phyloP scores from a whole-genome alignment of 2,797 vertebrate species.

The Heteromormyrus szaboi region DNA sequence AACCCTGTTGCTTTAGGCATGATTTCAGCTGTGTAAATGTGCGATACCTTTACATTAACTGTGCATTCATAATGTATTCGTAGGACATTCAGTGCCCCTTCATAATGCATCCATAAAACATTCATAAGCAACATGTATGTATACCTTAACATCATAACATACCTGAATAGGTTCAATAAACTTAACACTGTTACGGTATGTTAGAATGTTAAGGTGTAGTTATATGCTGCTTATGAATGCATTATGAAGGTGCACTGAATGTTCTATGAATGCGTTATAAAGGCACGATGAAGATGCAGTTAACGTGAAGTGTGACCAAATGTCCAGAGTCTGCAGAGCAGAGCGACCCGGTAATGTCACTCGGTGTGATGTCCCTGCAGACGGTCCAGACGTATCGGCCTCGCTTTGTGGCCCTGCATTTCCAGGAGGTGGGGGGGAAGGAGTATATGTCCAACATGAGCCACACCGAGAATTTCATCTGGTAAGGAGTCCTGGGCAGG shows the following conservation, averaged over 20 bases:
- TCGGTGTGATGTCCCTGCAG: constrained; percentile 38
- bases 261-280: not conserved
- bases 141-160: not conserved
- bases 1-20: not conserved
- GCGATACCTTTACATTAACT: not conserved
- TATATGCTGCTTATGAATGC: not conserved
- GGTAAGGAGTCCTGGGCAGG: constrained; percentile 42
- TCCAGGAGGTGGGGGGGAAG: constrained; percentile 77
- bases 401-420: constrained; percentile 68
- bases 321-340: not conserved
- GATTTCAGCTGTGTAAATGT: not conserved
- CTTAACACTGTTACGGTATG: not conserved
- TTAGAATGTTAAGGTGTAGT: not conserved
- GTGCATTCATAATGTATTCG: not conserved
- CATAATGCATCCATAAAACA: not conserved
- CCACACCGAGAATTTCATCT: constrained; percentile 61
- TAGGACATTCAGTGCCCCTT: not conserved
- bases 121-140: not conserved
- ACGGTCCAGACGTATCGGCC: constrained; percentile 59
- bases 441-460: constrained; percentile 68
- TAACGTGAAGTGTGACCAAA: not conserved
- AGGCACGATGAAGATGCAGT: not conserved
- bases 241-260: not conserved
- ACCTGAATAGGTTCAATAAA: not conserved
- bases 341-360: not conserved